These are phyloP conservation scores for Meiosimyza decipiens DNA, from an alignment of 2,888 invertebrate species.

Conservation along the genomic window DNA sequence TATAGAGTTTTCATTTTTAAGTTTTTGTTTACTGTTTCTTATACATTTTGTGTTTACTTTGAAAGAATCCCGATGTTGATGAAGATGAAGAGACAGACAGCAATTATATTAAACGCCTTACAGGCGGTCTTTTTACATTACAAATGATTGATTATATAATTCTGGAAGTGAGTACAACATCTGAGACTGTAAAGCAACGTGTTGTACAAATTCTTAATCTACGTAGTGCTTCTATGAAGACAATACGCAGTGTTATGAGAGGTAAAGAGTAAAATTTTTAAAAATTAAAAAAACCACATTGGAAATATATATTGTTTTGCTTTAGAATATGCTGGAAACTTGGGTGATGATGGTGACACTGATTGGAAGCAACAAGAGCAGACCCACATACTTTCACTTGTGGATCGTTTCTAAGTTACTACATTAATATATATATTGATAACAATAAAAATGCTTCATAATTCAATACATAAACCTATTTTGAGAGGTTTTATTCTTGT, in stretches of 20 bases:
- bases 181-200: slow-evolving; percentile 81
- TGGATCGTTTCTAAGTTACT: slow-evolving; percentile 85
- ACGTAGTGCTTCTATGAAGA: slow-evolving; percentile 90
- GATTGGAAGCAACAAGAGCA: slow-evolving; percentile 87
- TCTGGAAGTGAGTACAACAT: slow-evolving; percentile 78
- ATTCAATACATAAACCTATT: too few species aligned
- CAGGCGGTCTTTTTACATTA: slow-evolving; percentile 95
- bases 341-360: slow-evolving; percentile 86
- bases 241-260: slow-evolving; percentile 93
- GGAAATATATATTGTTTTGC: slow-evolving; percentile 39
- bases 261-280: slow-evolving; percentile 68
- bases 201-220: slow-evolving; percentile 90
- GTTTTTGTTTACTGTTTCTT: background rate
- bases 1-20: slow-evolving; percentile 38
- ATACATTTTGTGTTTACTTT: slow-evolving; percentile 19
- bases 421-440: too few species aligned
- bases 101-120: slow-evolving; percentile 87
- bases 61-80: slow-evolving; percentile 64
- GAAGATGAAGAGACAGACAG: slow-evolving; percentile 86
- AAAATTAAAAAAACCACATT: background rate
- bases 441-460: too few species aligned
- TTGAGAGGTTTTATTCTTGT: too few species aligned
- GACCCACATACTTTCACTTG: slow-evolving; percentile 89
- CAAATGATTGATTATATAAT: slow-evolving; percentile 94
- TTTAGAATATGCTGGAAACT: slow-evolving; percentile 93